A percentile compares a stretch with the other conserved stretches of the same genome.
phyloP scores from a whole-genome alignment of 2,888 invertebrate genomes.

The Miltochrista miniata region DNA sequence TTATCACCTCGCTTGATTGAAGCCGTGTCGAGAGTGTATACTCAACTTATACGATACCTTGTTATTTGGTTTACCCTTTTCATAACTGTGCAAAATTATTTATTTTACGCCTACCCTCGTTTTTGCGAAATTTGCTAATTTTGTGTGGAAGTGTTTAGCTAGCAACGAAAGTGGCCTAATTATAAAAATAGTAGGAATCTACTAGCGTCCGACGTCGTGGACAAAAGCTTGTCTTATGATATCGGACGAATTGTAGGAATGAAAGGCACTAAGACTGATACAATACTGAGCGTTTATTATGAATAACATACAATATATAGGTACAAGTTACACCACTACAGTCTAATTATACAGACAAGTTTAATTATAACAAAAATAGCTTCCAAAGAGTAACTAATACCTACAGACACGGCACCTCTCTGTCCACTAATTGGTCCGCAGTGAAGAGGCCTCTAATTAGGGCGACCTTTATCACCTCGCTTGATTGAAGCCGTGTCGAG shows the following conservation, averaged over 20 bases:
- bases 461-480: slow-evolving; percentile 24
- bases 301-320: no score
- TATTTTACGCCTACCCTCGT: not conserved
- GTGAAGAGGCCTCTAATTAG: slow-evolving; percentile 28
- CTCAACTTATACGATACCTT: not conserved
- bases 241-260: no score
- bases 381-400: not conserved
- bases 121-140: not conserved
- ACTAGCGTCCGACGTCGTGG: no score
- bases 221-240: no score
- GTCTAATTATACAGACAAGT: no score
- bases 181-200: no score
- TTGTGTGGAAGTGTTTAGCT: no score
- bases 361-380: no score
- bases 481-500: slow-evolving; percentile 26
- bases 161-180: no score
- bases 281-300: no score
- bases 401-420: not conserved
- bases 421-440: slow-evolving; percentile 22
- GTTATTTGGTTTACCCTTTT: slow-evolving; percentile 1
- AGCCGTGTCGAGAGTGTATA: slow-evolving; percentile 11
- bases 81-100: not conserved
- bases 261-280: no score
- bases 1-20: slow-evolving; percentile 31
- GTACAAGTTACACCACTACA: no score